A percentile compares a stretch with the other conserved stretches of the same genome.
These are phyloP conservation scores for Chloropsis hardwickii DNA, from an alignment of 2,113 vertebrate species.

Conservation along the genomic window DNA sequence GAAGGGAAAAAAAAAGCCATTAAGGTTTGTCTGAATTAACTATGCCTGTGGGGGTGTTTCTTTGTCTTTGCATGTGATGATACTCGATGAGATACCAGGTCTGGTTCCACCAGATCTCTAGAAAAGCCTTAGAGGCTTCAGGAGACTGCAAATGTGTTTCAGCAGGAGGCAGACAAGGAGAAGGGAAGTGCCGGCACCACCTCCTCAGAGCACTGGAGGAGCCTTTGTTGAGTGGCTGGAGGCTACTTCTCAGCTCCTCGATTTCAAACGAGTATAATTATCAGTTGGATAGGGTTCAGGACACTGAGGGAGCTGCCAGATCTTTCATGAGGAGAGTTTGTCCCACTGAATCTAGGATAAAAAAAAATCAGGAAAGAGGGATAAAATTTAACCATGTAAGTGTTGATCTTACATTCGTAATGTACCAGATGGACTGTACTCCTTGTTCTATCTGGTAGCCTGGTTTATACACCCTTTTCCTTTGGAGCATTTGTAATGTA, in stretches of 20 bases:
- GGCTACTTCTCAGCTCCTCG: constrained; percentile 15
- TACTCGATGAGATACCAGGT: neutral
- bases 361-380: neutral
- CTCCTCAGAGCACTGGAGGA: neutral
- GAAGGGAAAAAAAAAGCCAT: neutral
- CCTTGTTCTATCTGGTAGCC: neutral
- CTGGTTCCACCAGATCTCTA: constrained; percentile 25
- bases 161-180: constrained; percentile 30
- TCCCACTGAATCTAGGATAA: neutral
- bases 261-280: constrained; percentile 67
- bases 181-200: neutral
- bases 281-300: constrained; percentile 60
- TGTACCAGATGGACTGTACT: neutral
- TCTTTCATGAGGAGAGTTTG: constrained; percentile 39
- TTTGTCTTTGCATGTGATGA: constrained; percentile 27
- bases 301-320: constrained; percentile 49
- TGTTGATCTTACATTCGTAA: neutral
- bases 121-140: constrained; percentile 45
- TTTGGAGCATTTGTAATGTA: neutral
- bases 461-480: neutral
- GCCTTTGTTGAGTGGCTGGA: constrained; percentile 55
- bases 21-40: neutral
- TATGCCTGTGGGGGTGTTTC: neutral
- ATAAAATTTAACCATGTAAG: neutral
- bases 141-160: constrained; percentile 14